Conservation (phyloP, 2,797 vertebrate species). For the Hyperoplus lanceolatus region DNA sequence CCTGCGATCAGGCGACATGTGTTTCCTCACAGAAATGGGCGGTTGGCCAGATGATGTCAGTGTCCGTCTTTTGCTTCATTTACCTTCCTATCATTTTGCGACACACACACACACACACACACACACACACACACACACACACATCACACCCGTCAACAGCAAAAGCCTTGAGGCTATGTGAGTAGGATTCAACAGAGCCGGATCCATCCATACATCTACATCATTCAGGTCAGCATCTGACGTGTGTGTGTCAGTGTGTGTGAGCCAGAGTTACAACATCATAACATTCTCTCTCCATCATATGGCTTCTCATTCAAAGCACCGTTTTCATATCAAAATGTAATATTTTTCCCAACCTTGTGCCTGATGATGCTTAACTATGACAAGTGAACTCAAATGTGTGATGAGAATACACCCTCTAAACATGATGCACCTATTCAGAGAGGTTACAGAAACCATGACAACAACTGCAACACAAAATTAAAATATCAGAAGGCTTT, state of each 20-base stretch:
- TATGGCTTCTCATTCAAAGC: background rate
- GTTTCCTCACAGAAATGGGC: slow-evolving; percentile 55
- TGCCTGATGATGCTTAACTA: background rate
- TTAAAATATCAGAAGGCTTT: background rate
- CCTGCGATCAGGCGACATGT: slow-evolving; percentile 62
- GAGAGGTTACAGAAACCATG: background rate
- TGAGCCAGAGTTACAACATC: slow-evolving; percentile 27
- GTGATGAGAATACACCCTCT: background rate
- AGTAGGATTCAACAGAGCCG: slow-evolving; percentile 57
- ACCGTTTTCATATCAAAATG: background rate
- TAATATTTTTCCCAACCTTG: background rate
- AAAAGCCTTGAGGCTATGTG: slow-evolving; percentile 55
- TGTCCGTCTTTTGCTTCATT: slow-evolving; percentile 58
- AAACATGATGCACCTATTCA: background rate
- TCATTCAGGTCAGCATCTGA: slow-evolving; percentile 72
- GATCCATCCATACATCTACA: slow-evolving; percentile 64
- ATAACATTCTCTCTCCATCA: background rate
- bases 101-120: slow-evolving; percentile 6
- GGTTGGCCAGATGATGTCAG: slow-evolving; percentile 68
- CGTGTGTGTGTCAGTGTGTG: slow-evolving; percentile 30
- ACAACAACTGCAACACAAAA: background rate
- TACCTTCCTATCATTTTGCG: slow-evolving; percentile 41
- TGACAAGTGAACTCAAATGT: background rate
- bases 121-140: slow-evolving; percentile 8
- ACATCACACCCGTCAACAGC: slow-evolving; percentile 30